These are phyloP conservation scores for Sepiola atlantica DNA, from an alignment of 2,888 invertebrate species.

Conservation along the genomic window DNA sequence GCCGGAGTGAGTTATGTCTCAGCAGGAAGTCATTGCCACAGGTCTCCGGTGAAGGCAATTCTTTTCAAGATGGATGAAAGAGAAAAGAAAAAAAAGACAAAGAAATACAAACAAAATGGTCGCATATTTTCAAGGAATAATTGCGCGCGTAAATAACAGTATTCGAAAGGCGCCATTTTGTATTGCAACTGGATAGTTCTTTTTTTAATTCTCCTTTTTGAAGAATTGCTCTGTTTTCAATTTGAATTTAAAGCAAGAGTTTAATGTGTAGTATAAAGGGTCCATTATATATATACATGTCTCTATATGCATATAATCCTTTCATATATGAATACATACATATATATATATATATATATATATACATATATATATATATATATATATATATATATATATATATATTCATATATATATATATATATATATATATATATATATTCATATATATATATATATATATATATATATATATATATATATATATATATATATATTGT, in stretches of 20 bases:
- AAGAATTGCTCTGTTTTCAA: conserved; percentile 32
- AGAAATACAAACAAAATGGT: conserved; percentile 10
- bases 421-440: conserved; percentile 32
- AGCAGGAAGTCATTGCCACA: conserved; percentile 32
- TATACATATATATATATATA: accelerated
- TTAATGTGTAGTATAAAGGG: neutral
- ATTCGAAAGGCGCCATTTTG: neutral
- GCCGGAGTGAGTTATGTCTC: conserved; percentile 12
- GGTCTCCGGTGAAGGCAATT: conserved; percentile 4
- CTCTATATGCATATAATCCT: too few species aligned
- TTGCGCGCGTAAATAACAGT: conserved; percentile 20
- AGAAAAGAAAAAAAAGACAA: neutral
- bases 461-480: too few species aligned
- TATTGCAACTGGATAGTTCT: neutral
- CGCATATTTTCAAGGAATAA: neutral
- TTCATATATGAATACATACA: neutral
- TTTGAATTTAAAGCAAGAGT: conserved; percentile 32
- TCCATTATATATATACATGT: neutral
- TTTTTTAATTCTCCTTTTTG: neutral
- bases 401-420: too few species aligned
- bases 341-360: neutral
- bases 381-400: neutral
- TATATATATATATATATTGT: too few species aligned
- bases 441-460: too few species aligned
- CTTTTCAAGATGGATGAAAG: neutral